Evolutionary conservation across 2,797 vertebrate genomes (phyloP).

Genomic region (Kryptolebias ocellatus): DNA sequence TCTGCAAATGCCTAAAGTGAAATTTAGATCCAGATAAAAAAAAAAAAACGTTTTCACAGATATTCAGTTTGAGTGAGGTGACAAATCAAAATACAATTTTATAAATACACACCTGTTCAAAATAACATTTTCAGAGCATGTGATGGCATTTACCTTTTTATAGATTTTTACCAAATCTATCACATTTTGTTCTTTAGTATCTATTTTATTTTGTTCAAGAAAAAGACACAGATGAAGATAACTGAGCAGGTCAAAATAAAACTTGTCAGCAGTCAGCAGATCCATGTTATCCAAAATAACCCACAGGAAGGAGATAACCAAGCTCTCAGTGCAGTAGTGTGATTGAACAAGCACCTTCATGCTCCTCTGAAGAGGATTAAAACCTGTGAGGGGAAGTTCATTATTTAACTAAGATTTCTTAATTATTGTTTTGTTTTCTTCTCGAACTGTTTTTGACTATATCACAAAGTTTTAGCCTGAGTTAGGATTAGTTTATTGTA

Average conservation of each 20-base stretch:
- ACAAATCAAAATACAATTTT: too few relatives aligned
- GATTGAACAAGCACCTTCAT: background rate
- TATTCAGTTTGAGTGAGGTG: too few relatives aligned
- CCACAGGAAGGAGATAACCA: background rate
- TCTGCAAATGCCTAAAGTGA: background rate
- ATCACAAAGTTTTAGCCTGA: background rate
- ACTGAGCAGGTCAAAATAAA: too few relatives aligned
- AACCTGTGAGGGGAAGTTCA: background rate
- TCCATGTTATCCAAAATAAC: slow-evolving; percentile 11
- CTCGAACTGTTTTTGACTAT: background rate
- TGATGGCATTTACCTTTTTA: too few relatives aligned
- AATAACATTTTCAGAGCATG: too few relatives aligned
- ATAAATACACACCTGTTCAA: too few relatives aligned
- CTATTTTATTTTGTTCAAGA: too few relatives aligned
- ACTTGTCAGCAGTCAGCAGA: background rate
- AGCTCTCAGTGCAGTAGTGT: background rate
- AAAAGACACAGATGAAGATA: too few relatives aligned
- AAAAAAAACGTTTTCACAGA: too few relatives aligned
- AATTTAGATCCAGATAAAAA: background rate
- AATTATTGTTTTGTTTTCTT: background rate
- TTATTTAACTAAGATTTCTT: background rate
- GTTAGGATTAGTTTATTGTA: background rate
- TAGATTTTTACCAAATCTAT: too few relatives aligned
- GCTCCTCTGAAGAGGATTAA: background rate
- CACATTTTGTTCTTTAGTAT: too few relatives aligned